Evolutionary conservation across 2,113 vertebrate species (phyloP), one percentile per base, ranked within the genome.

Genomic region (Mohoua ochrocephala): DNA sequence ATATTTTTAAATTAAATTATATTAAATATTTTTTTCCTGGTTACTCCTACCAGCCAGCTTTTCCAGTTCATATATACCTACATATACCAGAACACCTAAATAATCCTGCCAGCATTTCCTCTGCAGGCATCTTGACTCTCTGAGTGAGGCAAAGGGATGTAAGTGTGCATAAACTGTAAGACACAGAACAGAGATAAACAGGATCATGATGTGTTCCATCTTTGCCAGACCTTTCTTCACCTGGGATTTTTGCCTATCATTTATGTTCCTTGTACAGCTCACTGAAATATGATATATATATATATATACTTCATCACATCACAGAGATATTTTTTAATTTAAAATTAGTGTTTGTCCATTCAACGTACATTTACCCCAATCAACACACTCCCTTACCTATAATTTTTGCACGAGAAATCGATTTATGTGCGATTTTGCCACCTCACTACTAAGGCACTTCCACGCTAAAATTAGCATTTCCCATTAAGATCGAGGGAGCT

Each of bases 91-190:
- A 60, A 64, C 0, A 3, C 24, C 76, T 20, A 1, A 12, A 65
- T 18, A 63, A 77, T n/a, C 30, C 19, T 10, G 2, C 6, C 79
- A 76, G 61, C 14, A 56, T 49, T 75, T 75, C 57, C 41, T 41
- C 37, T 60, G 70, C 6, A 33, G 35, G 61, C 44, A 68, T 11
- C 61, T 35, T 4, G 1, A 16, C n/a, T 49, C 44, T 27, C 28
- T 52, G n/a, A 37, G 15, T 0, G 3, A 71, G 17, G 28, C 33
- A 33, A 71, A 63, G 3, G 0, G 0, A 64, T 42, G 6, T 8
- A 26, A 53, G 19, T 13, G 6, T 23, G 33, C 30, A 75, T 52
- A 83, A 67, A 30, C 0, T 39, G 1, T 16, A 12, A 65, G 15
- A 26, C 10, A 9, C 1, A 30, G 15, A 57, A 37, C 15, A 5